Percentiles rank a stretch among this genome's conserved stretches.
These are phyloP conservation scores for Hoplias malabaricus DNA, from an alignment of 2,113 vertebrate genomes.

Conservation along the genomic window DNA sequence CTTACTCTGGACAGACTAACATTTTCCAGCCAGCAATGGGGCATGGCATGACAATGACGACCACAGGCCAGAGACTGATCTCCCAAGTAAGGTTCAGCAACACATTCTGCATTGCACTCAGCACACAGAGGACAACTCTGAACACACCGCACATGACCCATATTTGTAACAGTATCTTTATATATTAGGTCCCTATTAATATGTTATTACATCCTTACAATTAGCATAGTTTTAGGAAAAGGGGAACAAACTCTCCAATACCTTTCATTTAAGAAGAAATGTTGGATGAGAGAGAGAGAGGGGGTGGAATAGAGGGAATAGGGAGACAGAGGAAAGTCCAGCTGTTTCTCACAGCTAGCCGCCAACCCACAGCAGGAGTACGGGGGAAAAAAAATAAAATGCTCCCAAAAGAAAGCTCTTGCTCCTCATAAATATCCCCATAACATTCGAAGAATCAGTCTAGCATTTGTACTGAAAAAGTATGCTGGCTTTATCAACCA, in stretches of 20 bases:
- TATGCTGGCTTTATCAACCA: conserved; percentile 23
- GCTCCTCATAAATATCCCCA: conserved; percentile 44
- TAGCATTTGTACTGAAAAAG: conserved; percentile 12
- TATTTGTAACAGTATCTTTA: conserved; percentile 7
- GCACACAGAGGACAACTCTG: conserved; percentile 2
- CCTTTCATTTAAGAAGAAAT: no score
- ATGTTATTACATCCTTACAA: no score
- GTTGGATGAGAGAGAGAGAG: neutral
- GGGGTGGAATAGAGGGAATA: neutral
- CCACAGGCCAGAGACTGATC: neutral
- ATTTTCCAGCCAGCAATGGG: conserved; percentile 33
- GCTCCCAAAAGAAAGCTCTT: conserved; percentile 35
- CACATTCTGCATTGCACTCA: conserved; percentile 18
- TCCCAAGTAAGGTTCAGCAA: conserved; percentile 6
- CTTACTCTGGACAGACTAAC: conserved; percentile 29
- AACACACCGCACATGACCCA: neutral
- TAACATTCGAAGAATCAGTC: conserved; percentile 27
- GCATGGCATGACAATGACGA: conserved; percentile 19
- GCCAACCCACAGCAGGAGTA: conserved; percentile 44
- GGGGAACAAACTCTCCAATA: no score
- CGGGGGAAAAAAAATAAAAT: conserved; percentile 38
- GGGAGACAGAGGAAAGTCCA: conserved; percentile 35
- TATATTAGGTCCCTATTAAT: no score
- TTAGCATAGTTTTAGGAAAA: neutral
- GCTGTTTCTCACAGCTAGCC: conserved; percentile 28